phyloP scores from a whole-genome alignment of 2,888 invertebrate species.

The Nowickia ferox region DNA sequence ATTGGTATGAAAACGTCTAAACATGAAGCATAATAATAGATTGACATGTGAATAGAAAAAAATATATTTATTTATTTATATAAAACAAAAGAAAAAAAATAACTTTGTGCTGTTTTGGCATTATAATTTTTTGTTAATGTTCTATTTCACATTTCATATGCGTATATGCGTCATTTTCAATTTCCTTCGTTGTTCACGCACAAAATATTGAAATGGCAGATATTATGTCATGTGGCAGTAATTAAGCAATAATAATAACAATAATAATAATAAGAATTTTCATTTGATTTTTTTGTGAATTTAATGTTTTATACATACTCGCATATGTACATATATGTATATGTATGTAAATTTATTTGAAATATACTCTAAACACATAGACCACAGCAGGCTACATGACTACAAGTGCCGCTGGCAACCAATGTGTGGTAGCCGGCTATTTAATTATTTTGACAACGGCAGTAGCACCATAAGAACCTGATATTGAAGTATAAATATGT shows the following conservation, averaged over 20 bases:
- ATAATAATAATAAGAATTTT: conserved; percentile 1
- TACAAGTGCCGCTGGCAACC: too few species aligned
- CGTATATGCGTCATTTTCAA: conserved; percentile 40
- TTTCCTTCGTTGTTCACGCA: neutral
- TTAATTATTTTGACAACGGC: too few species aligned
- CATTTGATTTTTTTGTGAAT: neutral
- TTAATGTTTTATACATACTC: conserved; percentile 12
- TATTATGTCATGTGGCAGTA: conserved; percentile 27
- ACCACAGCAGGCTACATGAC: too few species aligned
- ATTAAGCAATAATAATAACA: conserved; percentile 6
- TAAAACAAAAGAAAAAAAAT: neutral
- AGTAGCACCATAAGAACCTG: too few species aligned
- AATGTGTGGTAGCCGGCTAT: too few species aligned
- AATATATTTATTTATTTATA: neutral
- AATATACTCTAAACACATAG: too few species aligned
- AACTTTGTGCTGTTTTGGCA: neutral
- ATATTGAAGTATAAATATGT: too few species aligned
- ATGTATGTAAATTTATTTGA: too few species aligned
- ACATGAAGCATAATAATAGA: neutral
- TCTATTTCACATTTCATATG: conserved; percentile 34
- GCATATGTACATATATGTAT: too few species aligned
- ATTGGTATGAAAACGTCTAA: conserved; percentile 2
- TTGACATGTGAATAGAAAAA: conserved; percentile 38
- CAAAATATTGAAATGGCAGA: neutral
- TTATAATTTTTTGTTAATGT: neutral